Evolutionary conservation across 1,140 invertebrate genomes (phyloP).

Genomic region (Pseudomyrmex cubaensis): DNA sequence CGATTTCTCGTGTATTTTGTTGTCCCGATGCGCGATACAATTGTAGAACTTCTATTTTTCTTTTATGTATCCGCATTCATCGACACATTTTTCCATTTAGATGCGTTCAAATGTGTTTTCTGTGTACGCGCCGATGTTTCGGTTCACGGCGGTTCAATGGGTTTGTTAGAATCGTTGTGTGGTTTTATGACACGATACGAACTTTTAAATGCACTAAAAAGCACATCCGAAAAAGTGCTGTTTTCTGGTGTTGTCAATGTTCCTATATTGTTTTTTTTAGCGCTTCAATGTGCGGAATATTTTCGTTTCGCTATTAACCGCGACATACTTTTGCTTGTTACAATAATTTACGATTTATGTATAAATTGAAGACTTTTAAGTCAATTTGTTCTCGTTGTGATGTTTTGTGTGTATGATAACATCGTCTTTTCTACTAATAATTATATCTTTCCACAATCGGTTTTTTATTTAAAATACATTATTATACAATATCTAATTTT

Average conservation of each 20-base stretch:
- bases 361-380: background rate
- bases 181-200: constrained; percentile 27
- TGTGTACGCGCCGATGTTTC: constrained; percentile 16
- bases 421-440: too few species aligned
- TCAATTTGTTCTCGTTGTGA: background rate
- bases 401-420: too few species aligned
- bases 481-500: background rate
- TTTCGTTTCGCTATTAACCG: background rate
- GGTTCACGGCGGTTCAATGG: constrained; percentile 21
- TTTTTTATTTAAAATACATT: background rate
- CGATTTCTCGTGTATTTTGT: constrained; percentile 19
- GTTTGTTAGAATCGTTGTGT: constrained; percentile 35
- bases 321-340: background rate
- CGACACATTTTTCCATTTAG: constrained; percentile 36
- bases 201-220: constrained; percentile 50
- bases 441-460: too few species aligned
- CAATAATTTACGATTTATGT: background rate
- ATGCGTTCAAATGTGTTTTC: constrained; percentile 35
- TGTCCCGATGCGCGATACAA: background rate
- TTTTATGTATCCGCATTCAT: background rate
- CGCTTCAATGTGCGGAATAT: background rate
- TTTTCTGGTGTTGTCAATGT: constrained; percentile 11
- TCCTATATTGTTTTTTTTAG: background rate
- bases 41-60: background rate
- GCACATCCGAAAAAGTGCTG: constrained; percentile 33